Evolutionary conservation across 1,140 invertebrate species (phyloP).

Genomic region (Heliconius hermathena): DNA sequence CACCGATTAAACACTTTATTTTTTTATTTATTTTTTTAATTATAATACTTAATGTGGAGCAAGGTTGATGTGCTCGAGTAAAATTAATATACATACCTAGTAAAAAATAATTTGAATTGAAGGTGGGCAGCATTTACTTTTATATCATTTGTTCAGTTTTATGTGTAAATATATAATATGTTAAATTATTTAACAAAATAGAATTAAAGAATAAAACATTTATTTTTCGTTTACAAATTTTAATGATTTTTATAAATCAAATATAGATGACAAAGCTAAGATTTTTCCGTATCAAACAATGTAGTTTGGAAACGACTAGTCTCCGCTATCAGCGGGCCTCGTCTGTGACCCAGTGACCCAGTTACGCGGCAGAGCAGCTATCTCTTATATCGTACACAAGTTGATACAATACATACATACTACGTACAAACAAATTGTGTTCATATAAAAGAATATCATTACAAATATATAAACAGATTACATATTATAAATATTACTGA

Average conservation of each 20-base stretch:
- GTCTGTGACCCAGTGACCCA: conserved; percentile 74
- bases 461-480: conserved; percentile 2
- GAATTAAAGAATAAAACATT: background rate
- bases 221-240: background rate
- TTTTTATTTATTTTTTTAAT: conserved; percentile 57
- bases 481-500: background rate
- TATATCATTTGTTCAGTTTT: conserved; percentile 5
- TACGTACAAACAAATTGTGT: conserved; percentile 27
- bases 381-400: conserved; percentile 59
- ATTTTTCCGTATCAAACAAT: conserved; percentile 36
- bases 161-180: background rate
- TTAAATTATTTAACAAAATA: background rate
- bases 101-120: conserved; percentile 58
- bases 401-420: conserved; percentile 39
- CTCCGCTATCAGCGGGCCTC: conserved; percentile 70
- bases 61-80: conserved; percentile 69
- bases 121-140: conserved; percentile 37
- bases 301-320: conserved; percentile 65
- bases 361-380: conserved; percentile 63
- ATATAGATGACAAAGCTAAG: background rate
- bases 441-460: conserved; percentile 17
- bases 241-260: background rate
- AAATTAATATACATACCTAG: conserved; percentile 58
- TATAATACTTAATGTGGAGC: conserved; percentile 67
- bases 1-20: background rate